Evolutionary conservation across 2,888 invertebrate species (phyloP).

Genomic region (Iselma pallidipennis): DNA sequence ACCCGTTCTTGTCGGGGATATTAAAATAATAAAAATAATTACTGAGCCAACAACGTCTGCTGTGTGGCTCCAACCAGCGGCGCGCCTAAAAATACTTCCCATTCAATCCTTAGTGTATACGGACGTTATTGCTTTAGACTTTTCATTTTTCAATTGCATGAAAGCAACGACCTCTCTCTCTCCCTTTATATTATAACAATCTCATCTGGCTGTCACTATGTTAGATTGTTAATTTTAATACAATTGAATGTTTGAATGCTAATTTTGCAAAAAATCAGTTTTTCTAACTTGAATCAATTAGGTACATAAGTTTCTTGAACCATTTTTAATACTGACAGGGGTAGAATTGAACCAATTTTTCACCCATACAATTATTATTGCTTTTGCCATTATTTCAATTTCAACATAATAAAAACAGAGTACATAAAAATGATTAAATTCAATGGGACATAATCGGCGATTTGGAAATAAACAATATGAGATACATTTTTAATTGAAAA

Average conservation of each 20-base stretch:
- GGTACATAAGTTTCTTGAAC: no score
- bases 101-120: constrained; percentile 16
- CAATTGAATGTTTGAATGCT: no score
- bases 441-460: constrained; percentile 27
- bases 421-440: constrained; percentile 25
- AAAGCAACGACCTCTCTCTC: background rate
- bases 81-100: constrained; percentile 33
- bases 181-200: background rate
- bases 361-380: no score
- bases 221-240: constrained; percentile 8
- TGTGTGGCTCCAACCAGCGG: constrained; percentile 32
- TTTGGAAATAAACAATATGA: constrained; percentile 40
- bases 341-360: no score
- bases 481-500: constrained; percentile 48
- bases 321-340: no score
- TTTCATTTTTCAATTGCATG: background rate
- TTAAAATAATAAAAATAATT: constrained; percentile 58
- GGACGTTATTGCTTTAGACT: constrained; percentile 15
- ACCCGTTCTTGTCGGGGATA: constrained; percentile 55
- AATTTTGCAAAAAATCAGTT: no score
- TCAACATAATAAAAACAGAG: constrained; percentile 3
- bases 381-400: background rate
- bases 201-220: constrained; percentile 4
- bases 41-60: constrained; percentile 46
- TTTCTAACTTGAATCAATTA: no score